phyloP scores from a whole-genome alignment of 2,888 invertebrate species.

The Eudemis profundana region DNA sequence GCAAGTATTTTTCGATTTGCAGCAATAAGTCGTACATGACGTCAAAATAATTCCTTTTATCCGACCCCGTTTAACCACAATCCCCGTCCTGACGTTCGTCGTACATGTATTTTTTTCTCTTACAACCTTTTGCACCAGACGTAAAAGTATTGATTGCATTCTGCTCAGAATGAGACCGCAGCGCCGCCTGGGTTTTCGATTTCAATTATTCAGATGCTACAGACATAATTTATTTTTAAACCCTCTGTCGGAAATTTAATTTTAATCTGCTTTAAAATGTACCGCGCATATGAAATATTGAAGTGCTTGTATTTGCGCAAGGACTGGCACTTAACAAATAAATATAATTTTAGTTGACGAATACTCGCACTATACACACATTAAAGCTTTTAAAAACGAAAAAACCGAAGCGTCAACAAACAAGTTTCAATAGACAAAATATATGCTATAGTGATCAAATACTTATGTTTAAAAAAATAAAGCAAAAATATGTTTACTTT shows the following conservation, averaged over 20 bases:
- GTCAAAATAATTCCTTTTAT: conserved; percentile 16
- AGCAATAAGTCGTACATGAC: conserved; percentile 17
- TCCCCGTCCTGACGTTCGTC: not conserved
- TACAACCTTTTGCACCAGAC: conserved; percentile 28
- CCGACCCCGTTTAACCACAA: conserved; percentile 20
- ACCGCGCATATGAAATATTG: conserved; percentile 37
- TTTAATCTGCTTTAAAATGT: conserved; percentile 45
- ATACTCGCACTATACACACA: too few relatives aligned
- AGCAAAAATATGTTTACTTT: too few relatives aligned
- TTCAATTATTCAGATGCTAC: conserved; percentile 66
- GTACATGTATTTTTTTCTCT: conserved; percentile 19
- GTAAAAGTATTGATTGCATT: conserved; percentile 68
- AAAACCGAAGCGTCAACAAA: too few relatives aligned
- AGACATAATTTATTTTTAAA: conserved; percentile 57
- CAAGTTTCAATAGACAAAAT: too few relatives aligned
- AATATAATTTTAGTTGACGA: too few relatives aligned
- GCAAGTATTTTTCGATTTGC: not conserved
- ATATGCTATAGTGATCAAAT: too few relatives aligned
- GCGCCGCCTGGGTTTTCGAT: conserved; percentile 54
- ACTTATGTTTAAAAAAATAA: too few relatives aligned
- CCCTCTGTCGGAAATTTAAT: conserved; percentile 46
- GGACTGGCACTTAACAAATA: not conserved
- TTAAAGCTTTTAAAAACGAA: too few relatives aligned
- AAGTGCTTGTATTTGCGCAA: conserved; percentile 2
- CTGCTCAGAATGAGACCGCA: conserved; percentile 63